Conservation (phyloP, 1,140 invertebrate species). For the Drosophila rufa region DNA sequence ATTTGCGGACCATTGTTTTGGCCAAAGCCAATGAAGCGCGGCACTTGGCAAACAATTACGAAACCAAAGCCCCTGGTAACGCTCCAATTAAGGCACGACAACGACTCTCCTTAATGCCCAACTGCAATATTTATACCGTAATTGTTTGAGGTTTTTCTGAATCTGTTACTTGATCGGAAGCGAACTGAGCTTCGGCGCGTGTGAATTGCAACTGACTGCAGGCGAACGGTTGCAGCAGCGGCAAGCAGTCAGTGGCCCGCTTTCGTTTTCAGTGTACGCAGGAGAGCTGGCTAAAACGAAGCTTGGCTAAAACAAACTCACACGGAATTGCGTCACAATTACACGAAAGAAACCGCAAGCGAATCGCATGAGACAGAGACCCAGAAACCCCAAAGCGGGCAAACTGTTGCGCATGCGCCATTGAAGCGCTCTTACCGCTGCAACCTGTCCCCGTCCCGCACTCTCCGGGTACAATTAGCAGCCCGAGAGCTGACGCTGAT, state of each 20-base stretch:
- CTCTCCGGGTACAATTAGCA: constrained; percentile 36
- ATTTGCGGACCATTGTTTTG: constrained; percentile 23
- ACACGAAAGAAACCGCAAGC: constrained; percentile 75
- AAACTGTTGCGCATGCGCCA: constrained; percentile 74
- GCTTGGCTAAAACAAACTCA: constrained; percentile 68
- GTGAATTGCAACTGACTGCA: constrained; percentile 61
- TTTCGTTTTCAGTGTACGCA: constrained; percentile 71
- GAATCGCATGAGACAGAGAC: constrained; percentile 64
- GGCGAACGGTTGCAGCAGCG: constrained; percentile 5
- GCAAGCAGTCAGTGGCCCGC: constrained; percentile 30
- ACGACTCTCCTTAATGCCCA: constrained; percentile 16
- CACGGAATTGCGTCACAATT: constrained; percentile 77
- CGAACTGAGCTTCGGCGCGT: constrained; percentile 64
- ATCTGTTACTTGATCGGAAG: constrained; percentile 29
- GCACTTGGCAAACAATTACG: constrained; percentile 35
- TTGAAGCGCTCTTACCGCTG: constrained; percentile 35
- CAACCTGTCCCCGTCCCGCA: constrained; percentile 4
- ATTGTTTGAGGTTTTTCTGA: constrained; percentile 16
- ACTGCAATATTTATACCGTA: constrained; percentile 39
- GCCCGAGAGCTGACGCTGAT: constrained; percentile 16
- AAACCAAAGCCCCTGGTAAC: constrained; percentile 37
- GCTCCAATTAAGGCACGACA: constrained; percentile 35
- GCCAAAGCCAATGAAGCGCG: constrained; percentile 42
- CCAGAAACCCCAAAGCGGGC: constrained; percentile 76
- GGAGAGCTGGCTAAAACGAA: constrained; percentile 30